These are phyloP conservation scores for Coregonus ussuriensis DNA, from an alignment of 2,797 vertebrate species.

Conservation along the genomic window DNA sequence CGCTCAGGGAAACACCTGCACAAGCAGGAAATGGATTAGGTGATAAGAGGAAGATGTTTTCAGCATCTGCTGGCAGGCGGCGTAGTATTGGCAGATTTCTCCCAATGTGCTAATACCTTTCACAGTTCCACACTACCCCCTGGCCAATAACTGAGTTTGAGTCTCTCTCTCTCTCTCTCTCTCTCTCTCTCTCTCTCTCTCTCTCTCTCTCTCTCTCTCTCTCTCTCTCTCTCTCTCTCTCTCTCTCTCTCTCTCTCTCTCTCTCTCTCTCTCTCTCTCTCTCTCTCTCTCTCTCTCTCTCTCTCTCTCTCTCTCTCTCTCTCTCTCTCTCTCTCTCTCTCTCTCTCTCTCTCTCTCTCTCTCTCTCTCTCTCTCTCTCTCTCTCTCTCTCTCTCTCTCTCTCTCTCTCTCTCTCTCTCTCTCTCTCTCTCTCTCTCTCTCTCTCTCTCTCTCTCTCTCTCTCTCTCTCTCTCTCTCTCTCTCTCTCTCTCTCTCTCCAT, in stretches of 20 bases:
- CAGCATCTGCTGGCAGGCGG: neutral
- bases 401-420: neutral
- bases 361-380: neutral
- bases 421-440: neutral
- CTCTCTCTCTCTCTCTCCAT: too few relatives aligned
- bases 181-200: neutral
- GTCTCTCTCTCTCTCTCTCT: neutral
- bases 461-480: neutral
- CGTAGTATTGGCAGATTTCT: neutral
- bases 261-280: too few relatives aligned
- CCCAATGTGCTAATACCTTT: neutral
- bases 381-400: neutral
- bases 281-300: too few relatives aligned
- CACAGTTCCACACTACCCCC: neutral
- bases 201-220: neutral
- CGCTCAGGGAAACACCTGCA: neutral
- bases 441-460: neutral
- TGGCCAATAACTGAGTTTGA: neutral
- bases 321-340: neutral
- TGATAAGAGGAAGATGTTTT: slow-evolving; percentile 1
- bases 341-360: neutral
- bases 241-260: too few relatives aligned
- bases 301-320: too few relatives aligned
- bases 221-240: neutral
- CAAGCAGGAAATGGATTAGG: neutral